Conservation (phyloP, 2,888 invertebrate species). For the Torymus tubicola region DNA sequence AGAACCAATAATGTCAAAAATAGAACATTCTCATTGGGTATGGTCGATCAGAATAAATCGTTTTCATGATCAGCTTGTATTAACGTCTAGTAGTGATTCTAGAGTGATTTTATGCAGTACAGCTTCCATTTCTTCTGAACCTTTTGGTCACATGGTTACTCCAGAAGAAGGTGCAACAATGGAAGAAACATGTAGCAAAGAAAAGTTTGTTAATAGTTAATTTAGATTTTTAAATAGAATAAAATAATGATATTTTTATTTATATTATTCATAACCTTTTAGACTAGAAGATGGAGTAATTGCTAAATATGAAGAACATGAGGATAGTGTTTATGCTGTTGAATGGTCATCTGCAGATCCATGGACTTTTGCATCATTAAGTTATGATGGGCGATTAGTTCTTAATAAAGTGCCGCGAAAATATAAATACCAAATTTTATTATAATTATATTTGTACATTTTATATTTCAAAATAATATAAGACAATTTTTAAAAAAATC, state of each 20-base stretch:
- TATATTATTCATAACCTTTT: constrained; percentile 25
- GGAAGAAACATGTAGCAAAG: constrained; percentile 76
- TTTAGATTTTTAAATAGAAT: constrained; percentile 26
- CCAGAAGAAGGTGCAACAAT: constrained; percentile 74
- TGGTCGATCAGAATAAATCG: constrained; percentile 97
- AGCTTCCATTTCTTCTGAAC: constrained; percentile 91
- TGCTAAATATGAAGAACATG: constrained; percentile 96
- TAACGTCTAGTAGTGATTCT: constrained; percentile 97
- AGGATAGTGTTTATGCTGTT: constrained; percentile 97
- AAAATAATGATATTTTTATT: constrained; percentile 36
- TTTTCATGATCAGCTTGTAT: constrained; percentile 96
- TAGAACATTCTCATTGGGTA: constrained; percentile 94
- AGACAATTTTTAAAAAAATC: background rate
- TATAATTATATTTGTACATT: constrained; percentile 77
- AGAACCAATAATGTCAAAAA: constrained; percentile 87
- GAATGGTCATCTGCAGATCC: constrained; percentile 99
- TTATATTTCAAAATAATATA: constrained; percentile 34
- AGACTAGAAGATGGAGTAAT: constrained; percentile 91
- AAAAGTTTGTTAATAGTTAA: constrained; percentile 74
- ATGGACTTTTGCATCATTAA: constrained; percentile 99
- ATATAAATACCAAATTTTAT: constrained; percentile 94
- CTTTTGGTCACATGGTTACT: constrained; percentile 79
- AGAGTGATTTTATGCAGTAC: constrained; percentile 92
- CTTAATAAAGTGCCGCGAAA: constrained; percentile 95
- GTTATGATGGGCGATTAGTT: constrained; percentile 96